These are phyloP conservation scores for Scartelaos histophorus DNA, from an alignment of 2,113 vertebrate genomes.

Conservation along the genomic window DNA sequence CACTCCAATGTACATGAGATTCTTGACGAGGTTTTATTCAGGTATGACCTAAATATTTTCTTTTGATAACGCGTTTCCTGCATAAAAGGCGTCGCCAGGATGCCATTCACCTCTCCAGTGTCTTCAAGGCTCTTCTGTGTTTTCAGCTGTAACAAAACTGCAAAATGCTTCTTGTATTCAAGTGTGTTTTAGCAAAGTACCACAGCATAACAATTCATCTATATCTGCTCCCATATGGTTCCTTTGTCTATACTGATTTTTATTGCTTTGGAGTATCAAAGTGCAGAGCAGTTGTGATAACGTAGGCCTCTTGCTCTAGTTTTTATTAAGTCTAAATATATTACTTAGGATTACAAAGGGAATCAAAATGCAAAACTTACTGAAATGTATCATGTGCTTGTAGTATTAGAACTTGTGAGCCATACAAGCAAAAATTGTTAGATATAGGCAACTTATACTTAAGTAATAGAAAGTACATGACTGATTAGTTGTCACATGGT, in stretches of 20 bases:
- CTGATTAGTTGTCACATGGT: slow-evolving; percentile 16
- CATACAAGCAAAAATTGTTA: neutral
- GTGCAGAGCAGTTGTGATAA: neutral
- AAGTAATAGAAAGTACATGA: slow-evolving; percentile 24
- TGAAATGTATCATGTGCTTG: neutral
- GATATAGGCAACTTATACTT: neutral
- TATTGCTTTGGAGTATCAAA: slow-evolving; percentile 7
- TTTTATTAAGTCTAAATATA: neutral
- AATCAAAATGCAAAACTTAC: neutral
- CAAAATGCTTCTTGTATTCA: neutral
- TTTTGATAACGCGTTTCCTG: neutral
- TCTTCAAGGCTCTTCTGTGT: neutral
- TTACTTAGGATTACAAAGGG: neutral
- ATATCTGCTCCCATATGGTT: neutral
- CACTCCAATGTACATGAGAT: slow-evolving; percentile 67
- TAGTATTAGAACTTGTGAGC: too few relatives aligned
- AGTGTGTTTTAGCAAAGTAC: neutral
- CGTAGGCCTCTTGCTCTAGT: neutral
- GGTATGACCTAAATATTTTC: slow-evolving; percentile 57
- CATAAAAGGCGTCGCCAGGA: neutral
- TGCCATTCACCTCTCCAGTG: slow-evolving; percentile 11
- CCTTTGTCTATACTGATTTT: neutral
- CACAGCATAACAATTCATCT: too few relatives aligned
- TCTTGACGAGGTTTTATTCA: slow-evolving; percentile 67
- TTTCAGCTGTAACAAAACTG: neutral